Conservation (phyloP, 2,797 vertebrate genomes). For the Acanthiza pusilla region DNA sequence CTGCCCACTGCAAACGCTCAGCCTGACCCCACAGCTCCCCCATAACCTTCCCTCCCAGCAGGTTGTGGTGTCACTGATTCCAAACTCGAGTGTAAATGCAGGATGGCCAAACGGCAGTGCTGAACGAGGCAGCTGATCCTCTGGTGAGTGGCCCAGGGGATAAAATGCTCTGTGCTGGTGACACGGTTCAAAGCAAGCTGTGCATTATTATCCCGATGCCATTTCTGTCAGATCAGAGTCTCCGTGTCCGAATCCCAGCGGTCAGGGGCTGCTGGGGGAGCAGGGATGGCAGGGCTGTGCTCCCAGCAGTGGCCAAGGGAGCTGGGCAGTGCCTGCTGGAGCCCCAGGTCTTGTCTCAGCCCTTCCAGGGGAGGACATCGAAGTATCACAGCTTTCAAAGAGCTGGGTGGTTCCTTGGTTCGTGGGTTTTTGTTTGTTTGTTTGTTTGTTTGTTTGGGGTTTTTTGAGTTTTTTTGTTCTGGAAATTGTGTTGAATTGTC, state of each 20-base stretch:
- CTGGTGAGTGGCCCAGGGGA: neutral
- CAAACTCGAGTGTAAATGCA: neutral
- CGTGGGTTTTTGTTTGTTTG: too few relatives aligned
- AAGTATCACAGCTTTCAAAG: neutral
- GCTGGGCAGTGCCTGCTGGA: neutral
- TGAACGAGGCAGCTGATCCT: neutral
- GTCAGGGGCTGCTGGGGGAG: neutral
- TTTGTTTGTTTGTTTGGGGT: too few relatives aligned
- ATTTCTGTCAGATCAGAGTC: neutral
- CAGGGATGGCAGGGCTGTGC: neutral
- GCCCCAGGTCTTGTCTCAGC: neutral
- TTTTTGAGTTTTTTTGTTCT: accelerated
- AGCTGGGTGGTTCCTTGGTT: accelerated
- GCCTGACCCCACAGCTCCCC: neutral
- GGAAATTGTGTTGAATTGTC: neutral
- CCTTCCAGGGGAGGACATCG: neutral
- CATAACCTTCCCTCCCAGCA: neutral
- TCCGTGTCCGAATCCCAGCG: neutral
- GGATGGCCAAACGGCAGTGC: neutral
- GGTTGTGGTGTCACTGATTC: neutral
- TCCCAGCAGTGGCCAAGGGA: neutral
- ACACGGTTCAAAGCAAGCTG: neutral
- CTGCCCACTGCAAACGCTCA: neutral
- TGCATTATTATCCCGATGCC: neutral
- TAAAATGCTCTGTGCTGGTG: neutral